Evolutionary conservation across 2,888 invertebrate species (phyloP), one percentile per base, ranked within the genome.

Genomic region (Agrotis puta): DNA sequence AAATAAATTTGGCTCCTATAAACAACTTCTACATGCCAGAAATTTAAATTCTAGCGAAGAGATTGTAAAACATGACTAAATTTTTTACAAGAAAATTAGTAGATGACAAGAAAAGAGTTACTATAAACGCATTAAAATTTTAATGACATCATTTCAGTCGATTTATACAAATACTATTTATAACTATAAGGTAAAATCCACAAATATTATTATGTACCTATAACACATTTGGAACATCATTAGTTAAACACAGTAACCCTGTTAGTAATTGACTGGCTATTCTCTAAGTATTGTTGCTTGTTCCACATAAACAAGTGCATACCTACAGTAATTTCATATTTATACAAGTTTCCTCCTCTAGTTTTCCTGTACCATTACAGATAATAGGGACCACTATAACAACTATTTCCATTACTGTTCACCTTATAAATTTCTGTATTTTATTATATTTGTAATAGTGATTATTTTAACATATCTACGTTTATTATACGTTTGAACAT

Each of bases 331-430:
- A 67, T 70, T 79, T 76, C 39, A 74, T 74, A 68, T 79, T 67
- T 27, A 64, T 69, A 66, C 50, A 57, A 63, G 59, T 82, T 82
- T 82, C 76, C 73, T 82, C 54, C 48, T 72, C 27, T 50, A 53
- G 53, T 75, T 76, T 84, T 79, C 84, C 77, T 84, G 73, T 75
- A 57, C 81, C 39, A 67, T 69, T 73, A 57, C n/a, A 59, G 18
- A 70, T 83, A 80, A 83, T 77, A 75, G 59, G 45, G 53, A 59
- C 64, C 70, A 73, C 74, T 82, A 79, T 67, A 66, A 39, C 64
- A 59, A 64, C 64, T 74, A 79, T 80, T 84, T 66, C 59, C 61
- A 78, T 81, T 67, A 82, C n/a, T 70, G 61, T 70, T 51, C 45
- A 62, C 43, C 13, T 43, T 24, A 24, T 51, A 57, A 51, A 13